Evolutionary conservation across 2,888 invertebrate genomes (phyloP), one percentile per base, ranked within the genome.

Genomic region (Agrypnus murinus): DNA sequence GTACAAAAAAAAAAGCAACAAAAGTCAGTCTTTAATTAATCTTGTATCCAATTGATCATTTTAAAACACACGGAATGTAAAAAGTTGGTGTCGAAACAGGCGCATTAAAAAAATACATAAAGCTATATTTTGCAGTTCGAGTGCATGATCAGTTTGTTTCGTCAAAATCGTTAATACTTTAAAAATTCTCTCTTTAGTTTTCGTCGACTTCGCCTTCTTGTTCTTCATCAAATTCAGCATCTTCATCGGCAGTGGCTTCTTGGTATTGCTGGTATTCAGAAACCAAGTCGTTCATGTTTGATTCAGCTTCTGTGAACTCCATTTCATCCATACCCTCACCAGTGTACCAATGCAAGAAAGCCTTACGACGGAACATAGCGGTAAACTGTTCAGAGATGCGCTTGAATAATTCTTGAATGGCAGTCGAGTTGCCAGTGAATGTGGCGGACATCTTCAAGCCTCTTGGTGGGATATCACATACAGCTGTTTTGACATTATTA

Each of bases 261-360:
- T 95, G 95, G 87, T 95, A 95, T 84, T 95, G 95, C 84, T 95
- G 95, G 86, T 95, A 95, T 83, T 95, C 95, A 0, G 95, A 94
- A n/a, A 95, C 95, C 85, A 95, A 86, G 84, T 95, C 95, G 86
- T 95, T 97, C 96, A 98, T 97, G 91, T 98, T 98, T 84, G 95
- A 95, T 88, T 95, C 92, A 0, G 93, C 97, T 86, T 97, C 97
- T 5, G 96, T 96, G 90, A 96, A 97, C 87, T 96, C 96, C 95
- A 97, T 95, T 87, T 96, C 96, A 86, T 97, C 96, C 97, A 97
- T 97, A 79, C 97, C 97, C 87, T 96, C 97, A 75, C 95, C 97
- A 31, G 95, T 97, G 89, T 97, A 97, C 97, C 97, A 97, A 91
- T 97, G 97, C 86, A 97, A 90, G 92, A 97, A 97, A 69, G 92